These are phyloP conservation scores for Enteromius unitaeniatus DNA, from an alignment of 2,797 vertebrate genomes.

Conservation along the genomic window DNA sequence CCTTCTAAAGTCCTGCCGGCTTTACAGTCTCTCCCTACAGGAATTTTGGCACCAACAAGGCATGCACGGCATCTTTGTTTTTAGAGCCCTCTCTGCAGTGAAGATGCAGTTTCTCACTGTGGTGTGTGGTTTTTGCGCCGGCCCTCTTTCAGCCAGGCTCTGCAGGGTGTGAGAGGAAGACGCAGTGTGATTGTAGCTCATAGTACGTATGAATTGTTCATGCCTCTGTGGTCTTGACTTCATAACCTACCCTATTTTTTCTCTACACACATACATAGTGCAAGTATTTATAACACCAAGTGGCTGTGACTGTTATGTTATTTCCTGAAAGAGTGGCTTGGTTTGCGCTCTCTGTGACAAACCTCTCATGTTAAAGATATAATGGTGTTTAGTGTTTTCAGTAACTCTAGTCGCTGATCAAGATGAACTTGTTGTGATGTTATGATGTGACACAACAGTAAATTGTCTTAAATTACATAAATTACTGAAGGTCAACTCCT, in stretches of 20 bases:
- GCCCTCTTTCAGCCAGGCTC: conserved; percentile 1
- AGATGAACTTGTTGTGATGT: neutral
- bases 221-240: neutral
- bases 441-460: neutral
- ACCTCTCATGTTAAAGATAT: conserved; percentile 12
- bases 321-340: neutral
- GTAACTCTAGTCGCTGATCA: neutral
- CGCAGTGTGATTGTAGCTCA: neutral
- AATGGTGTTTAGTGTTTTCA: neutral
- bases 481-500: neutral
- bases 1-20: conserved; percentile 40
- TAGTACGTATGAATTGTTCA: conserved; percentile 31
- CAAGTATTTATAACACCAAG: conserved; percentile 22
- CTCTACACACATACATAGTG: conserved; percentile 33
- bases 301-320: neutral
- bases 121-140: conserved; percentile 6
- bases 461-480: no score
- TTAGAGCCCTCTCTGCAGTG: conserved; percentile 26
- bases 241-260: neutral
- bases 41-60: conserved; percentile 6
- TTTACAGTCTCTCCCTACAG: conserved; percentile 28
- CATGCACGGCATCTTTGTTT: conserved; percentile 7
- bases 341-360: neutral
- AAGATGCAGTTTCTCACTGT: conserved; percentile 1
- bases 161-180: neutral